A percentile compares a stretch with the other conserved stretches of the same genome.
Conservation (phyloP, 2,797 vertebrate genomes). For the Neosilurus hyrtlii region DNA sequence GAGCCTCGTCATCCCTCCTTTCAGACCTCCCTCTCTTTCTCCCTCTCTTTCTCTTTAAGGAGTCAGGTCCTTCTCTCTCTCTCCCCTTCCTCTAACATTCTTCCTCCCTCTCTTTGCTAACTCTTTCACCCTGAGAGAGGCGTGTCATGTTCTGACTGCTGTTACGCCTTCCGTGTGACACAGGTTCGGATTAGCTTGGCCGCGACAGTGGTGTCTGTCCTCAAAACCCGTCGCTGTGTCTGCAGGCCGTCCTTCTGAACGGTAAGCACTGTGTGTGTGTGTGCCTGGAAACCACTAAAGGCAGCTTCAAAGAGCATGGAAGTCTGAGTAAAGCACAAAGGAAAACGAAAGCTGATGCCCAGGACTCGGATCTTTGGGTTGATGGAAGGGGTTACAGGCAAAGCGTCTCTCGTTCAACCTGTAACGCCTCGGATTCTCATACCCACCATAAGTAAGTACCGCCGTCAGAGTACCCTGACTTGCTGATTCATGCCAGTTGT, state of each 20-base stretch:
- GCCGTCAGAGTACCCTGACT: constrained; percentile 28
- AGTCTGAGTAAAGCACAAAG: constrained; percentile 34
- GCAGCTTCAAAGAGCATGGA: constrained; percentile 43
- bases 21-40: constrained; percentile 68
- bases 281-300: constrained; percentile 36
- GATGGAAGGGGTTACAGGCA: constrained; percentile 33
- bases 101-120: constrained; percentile 66
- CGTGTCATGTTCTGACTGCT: constrained; percentile 81
- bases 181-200: constrained; percentile 96
- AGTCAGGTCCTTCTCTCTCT: constrained; percentile 72
- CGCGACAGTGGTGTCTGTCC: constrained; percentile 86
- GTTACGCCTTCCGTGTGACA: constrained; percentile 93
- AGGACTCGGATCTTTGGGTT: constrained; percentile 34
- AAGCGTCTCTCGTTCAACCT: constrained; percentile 28
- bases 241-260: constrained; percentile 72
- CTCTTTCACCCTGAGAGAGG: constrained; percentile 52
- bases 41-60: constrained; percentile 71
- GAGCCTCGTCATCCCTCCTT: constrained; percentile 63
- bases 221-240: constrained; percentile 84
- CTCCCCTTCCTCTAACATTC: constrained; percentile 62
- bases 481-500: constrained; percentile 20
- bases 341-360: constrained; percentile 21
- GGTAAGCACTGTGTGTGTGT: constrained; percentile 44
- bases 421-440: constrained; percentile 29
- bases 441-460: constrained; percentile 26